Evolutionary conservation across 1,140 invertebrate species (phyloP), one percentile per base, ranked within the genome.

Genomic region (Diachasmimorpha longicaudata): DNA sequence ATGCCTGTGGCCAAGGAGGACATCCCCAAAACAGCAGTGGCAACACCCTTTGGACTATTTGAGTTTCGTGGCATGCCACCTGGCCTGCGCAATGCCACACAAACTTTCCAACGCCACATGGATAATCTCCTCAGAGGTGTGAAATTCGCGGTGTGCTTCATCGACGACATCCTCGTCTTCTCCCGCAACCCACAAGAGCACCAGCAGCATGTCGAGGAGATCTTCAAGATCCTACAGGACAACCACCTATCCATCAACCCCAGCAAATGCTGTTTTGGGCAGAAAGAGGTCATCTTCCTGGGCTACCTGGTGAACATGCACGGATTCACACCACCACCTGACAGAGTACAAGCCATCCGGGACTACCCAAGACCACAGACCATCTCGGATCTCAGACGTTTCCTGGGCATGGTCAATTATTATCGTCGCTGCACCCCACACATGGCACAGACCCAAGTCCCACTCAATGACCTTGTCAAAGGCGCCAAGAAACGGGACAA

Each of bases 401-500:
- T 90, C 74, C 63, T 90, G 8, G 89, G 85, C 0, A 84, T 87
- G 80, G 48, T 87, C 0, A 88, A 88, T 70, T 89, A 84, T 79
- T 88, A 88, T 72, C 75, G 81, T 10, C 46, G 79, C 9, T 85
- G 79, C 48, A 72, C 86, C 1, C 81, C 81, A 0, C 42, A 81
- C 42, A 80, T 82, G 9, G 80, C 83, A 10, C 31, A 81, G 36
- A 31, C 58, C 25, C 82, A 86, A 74, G 58, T 48, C 13, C 70
- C 72, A 10, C 72, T 87, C 16, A 75, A 76, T 55, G 36, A 72
- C 13, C 76, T 77, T 13, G 42, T 80, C 0, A 79, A 79, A 70
- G 81, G 80, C 5, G 31, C 23, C n/a, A 80, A 78, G 13, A 84
- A 85, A 67, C 82, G 82, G 4, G 76, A 82, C 67, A 82, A 81